Evolutionary conservation across 2,888 invertebrate species (phyloP), one percentile per base, ranked within the genome.

Genomic region (Xestia sexstrigata): DNA sequence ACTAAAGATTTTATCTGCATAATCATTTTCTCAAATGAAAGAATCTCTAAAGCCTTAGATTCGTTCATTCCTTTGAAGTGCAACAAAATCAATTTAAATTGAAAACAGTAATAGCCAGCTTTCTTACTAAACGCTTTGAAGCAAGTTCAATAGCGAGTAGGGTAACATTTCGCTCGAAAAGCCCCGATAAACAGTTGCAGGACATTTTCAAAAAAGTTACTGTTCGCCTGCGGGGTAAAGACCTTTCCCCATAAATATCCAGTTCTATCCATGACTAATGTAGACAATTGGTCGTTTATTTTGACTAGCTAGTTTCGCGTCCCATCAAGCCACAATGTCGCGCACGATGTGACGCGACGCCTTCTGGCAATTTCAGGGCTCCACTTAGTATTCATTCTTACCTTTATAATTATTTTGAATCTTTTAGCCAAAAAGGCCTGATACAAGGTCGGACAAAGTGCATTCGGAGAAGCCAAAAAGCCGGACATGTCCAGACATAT

Each of bases 1-100:
- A n/a, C n/a, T 6, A 55, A 8, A 6, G 13, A 15, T 17, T 45
- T 20, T 58, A 23, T 42, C n/a, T 63, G n/a, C 30, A 39, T 39
- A 62, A 58, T 45, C 1, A 49, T 23, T 58, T 52, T 39, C 30
- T 11, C 49, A 66, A 23, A 11, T 47, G 8, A 72, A 39, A 15
- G 39, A 42, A 26, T 17, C 49, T 62, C 26, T 30, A 13, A 15
- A 66, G 20, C 23, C 35, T n/a, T 35, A 60, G 58, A 71, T 52
- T 35, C 47, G 35, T 39, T 6, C 35, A 47, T 62, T 79, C n/a
- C 52, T 69, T 71, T 80, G 70, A 84, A 84, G 62, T 75, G 67
- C 63, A 84, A 68, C 35, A 20, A 82, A 84, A 80, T 74, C 58
- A 52, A 69, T 80, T 74, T 35, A 23, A 58, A 74, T 74, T 68